Evolutionary conservation across 2,113 vertebrate species (phyloP), one percentile per base, ranked within the genome.

Genomic region (Anser cygnoides): DNA sequence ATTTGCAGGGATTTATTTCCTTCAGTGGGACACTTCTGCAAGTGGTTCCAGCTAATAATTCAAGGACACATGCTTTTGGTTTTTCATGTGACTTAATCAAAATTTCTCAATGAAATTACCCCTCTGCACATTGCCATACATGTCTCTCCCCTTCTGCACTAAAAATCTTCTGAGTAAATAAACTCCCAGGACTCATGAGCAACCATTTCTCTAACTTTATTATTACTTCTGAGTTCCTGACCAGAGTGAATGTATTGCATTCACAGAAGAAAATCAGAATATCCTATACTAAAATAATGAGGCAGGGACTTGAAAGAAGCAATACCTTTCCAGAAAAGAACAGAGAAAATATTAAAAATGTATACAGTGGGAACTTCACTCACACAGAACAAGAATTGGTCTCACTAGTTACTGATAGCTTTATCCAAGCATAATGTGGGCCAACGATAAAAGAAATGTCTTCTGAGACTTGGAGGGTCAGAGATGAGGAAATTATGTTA

Each of bases 21-120:
- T 41, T 68, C 4, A 2, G 35, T 57, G 10, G 9, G 0, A 0
- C 0, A 1, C 23, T 63, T 62, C 46, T 0, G 1, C 33, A 18
- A 17, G 12, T 28, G 54, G 62, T 39, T 28, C 12, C 39, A 85
- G 29, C 8, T 28, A 57, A 73, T 17, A 46, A 73, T 39, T 54
- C 67, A 22, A 63, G 77, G 43, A 59, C 6, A 9, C 25, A 46
- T 59, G 20, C 6, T 57, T 78, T 82, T 52, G 33, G 2, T 52
- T 90, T 49, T 37, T 87, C n/a, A 63, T 54, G 33, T 35, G 49
- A 74, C 52, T 74, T 46, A n/a, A 63, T 52, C 33, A 52, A 33
- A 82, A 54, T 25, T 31, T 74, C 44, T 22, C 26, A 52, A 31
- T 25, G 41, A 29, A 72, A 86, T 67, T 67, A 67, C 12, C 7